Conservation (phyloP, 2,113 vertebrate species). For the Phodopus roborovskii region DNA sequence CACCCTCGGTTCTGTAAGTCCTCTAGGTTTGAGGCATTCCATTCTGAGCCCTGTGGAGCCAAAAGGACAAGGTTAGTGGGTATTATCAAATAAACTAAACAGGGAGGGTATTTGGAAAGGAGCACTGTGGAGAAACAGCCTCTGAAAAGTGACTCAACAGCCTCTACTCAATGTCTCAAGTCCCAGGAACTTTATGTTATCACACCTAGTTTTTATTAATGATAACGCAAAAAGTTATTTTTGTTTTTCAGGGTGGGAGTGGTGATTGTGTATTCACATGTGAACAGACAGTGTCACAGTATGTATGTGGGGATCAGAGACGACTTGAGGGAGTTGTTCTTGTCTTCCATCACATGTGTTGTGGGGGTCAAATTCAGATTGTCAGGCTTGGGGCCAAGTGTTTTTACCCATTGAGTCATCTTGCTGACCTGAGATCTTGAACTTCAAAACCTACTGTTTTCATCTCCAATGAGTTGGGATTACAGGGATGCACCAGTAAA, state of each 20-base stretch:
- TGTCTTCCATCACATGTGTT: background rate
- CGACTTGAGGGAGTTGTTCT: no score
- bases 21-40: slow-evolving; percentile 98
- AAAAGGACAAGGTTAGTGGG: slow-evolving; percentile 65
- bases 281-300: background rate
- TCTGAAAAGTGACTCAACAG: slow-evolving; percentile 1
- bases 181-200: background rate
- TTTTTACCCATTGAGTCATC: background rate
- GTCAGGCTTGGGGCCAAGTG: background rate
- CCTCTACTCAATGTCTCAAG: background rate
- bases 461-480: no score
- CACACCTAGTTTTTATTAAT: slow-evolving; percentile 36
- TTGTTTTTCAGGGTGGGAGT: background rate
- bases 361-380: background rate
- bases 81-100: slow-evolving; percentile 51
- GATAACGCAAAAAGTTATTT: background rate
- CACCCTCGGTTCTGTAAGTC: slow-evolving; percentile 98
- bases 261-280: background rate
- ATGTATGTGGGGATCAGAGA: background rate
- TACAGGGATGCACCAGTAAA: background rate
- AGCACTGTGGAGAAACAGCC: background rate
- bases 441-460: background rate
- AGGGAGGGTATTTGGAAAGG: slow-evolving; percentile 18
- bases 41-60: slow-evolving; percentile 94
- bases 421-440: background rate